Conservation (phyloP, 92 coral and sea anemone species). For the Chrysogorgia sp. region DNA sequence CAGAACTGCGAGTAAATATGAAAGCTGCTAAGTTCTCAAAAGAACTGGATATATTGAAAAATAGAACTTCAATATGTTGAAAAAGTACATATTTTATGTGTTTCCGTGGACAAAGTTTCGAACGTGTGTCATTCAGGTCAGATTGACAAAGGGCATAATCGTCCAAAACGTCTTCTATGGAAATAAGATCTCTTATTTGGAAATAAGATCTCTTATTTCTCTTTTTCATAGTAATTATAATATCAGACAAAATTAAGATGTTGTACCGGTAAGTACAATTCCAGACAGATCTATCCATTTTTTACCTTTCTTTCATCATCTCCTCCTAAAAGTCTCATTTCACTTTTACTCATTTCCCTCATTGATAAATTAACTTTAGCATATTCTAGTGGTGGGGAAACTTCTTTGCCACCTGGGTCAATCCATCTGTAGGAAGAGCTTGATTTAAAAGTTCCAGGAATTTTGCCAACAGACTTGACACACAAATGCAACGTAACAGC, state of each 20-base stretch:
- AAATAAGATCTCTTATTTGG: background rate
- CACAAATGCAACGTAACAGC: conserved; percentile 69
- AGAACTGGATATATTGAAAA: too few relatives aligned
- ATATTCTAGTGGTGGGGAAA: conserved; percentile 83
- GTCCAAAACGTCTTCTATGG: background rate
- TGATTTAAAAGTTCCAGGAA: conserved; percentile 89
- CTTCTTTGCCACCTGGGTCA: conserved; percentile 73
- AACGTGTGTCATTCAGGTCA: too few relatives aligned
- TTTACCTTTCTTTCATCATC: conserved; percentile 98
- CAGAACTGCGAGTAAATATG: too few relatives aligned
- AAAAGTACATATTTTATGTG: too few relatives aligned
- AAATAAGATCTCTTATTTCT: too few relatives aligned
- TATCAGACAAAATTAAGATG: too few relatives aligned
- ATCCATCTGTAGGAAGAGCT: conserved; percentile 93
- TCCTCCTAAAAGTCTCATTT: conserved; percentile 86
- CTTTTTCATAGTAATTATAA: too few relatives aligned
- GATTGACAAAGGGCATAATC: background rate
- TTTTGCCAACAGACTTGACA: conserved; percentile 88
- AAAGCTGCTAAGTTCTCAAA: too few relatives aligned
- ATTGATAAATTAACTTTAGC: conserved; percentile 73
- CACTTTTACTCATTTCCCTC: conserved; percentile 81
- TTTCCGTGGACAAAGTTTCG: too few relatives aligned
- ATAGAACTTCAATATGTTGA: too few relatives aligned
- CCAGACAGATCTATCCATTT: background rate
- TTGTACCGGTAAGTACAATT: background rate